Percentiles rank a stretch among this genome's conserved stretches.
phyloP scores from a whole-genome alignment of 1,140 invertebrate genomes.

The Ceratitis capitata region DNA sequence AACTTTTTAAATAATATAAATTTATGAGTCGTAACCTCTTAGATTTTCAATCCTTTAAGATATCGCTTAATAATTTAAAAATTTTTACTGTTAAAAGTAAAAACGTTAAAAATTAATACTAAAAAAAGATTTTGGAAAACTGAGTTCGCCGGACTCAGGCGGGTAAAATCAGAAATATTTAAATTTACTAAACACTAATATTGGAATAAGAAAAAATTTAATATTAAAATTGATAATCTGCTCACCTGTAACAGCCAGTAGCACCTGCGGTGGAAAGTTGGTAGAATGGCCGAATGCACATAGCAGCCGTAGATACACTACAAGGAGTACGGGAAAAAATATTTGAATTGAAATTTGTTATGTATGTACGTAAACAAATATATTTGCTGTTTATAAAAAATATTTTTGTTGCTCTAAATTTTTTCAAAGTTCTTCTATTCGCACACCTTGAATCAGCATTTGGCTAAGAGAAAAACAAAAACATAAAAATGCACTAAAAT shows the following conservation, averaged over 20 bases:
- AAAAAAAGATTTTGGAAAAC: too few species aligned
- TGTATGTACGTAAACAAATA: background rate
- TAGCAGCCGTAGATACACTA: conserved; percentile 98
- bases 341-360: background rate
- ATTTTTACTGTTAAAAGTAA: too few species aligned
- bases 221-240: background rate
- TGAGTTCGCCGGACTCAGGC: too few species aligned
- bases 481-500: conserved; percentile 43
- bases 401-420: too few species aligned
- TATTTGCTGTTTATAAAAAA: too few species aligned
- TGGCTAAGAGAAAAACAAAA: conserved; percentile 33
- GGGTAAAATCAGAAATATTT: too few species aligned
- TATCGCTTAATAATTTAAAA: too few species aligned
- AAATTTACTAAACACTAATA: too few species aligned
- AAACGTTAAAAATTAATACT: too few species aligned
- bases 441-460: background rate
- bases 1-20: too few species aligned
- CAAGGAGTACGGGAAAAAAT: conserved; percentile 9
- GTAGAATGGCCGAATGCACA: conserved; percentile 96
- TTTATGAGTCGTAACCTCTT: too few species aligned
- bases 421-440: background rate
- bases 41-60: too few species aligned
- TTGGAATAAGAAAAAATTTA: background rate
- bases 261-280: conserved; percentile 96
- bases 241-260: conserved; percentile 94